phyloP scores from a whole-genome alignment of 37 sponge, comb jelly and placozoan genomes.

The Mnemiopsis leidyi region DNA sequence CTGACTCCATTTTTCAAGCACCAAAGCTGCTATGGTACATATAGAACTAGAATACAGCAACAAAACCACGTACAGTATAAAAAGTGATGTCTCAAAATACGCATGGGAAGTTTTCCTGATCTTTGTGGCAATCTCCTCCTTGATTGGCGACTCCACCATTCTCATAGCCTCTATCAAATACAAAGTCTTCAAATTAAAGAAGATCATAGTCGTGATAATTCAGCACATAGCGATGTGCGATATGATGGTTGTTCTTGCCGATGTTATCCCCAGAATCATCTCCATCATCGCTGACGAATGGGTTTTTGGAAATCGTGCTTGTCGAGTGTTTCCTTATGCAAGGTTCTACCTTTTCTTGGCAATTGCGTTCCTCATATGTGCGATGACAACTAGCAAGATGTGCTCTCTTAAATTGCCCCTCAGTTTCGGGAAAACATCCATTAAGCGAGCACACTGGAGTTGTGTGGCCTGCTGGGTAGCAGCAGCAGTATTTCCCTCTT shows the following conservation, averaged over 20 bases:
- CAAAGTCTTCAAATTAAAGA: background rate
- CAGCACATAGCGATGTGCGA: background rate
- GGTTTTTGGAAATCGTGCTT: background rate
- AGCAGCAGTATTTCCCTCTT: background rate
- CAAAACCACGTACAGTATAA: background rate
- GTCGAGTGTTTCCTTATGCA: background rate
- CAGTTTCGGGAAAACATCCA: background rate
- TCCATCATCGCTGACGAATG: background rate
- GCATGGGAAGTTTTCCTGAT: background rate
- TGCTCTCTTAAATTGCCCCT: background rate
- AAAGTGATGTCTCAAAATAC: background rate
- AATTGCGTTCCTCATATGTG: background rate
- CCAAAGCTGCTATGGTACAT: too few relatives aligned
- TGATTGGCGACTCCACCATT: background rate
- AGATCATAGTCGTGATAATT: background rate
- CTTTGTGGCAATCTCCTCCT: background rate
- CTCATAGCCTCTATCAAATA: background rate
- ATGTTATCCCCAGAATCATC: background rate
- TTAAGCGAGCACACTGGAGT: background rate
- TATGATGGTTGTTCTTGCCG: background rate
- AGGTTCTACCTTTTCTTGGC: background rate
- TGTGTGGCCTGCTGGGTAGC: background rate
- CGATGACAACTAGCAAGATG: background rate
- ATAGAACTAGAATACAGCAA: too few relatives aligned
- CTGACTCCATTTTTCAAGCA: too few relatives aligned